Base-by-base conservation (phyloP, 2,113 vertebrate species). In the Tonatia bakeri region DNA sequence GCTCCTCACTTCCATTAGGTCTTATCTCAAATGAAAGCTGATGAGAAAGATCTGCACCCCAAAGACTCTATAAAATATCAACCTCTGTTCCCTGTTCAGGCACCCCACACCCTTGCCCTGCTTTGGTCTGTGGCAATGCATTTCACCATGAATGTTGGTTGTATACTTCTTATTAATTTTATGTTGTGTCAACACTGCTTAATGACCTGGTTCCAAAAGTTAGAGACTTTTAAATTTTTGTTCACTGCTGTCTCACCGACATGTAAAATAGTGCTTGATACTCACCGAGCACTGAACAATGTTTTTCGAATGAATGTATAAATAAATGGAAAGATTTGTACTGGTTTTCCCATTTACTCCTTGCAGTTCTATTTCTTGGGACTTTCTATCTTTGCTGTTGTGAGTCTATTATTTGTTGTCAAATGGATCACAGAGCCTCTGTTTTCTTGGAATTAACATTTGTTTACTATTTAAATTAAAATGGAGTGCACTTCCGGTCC, bases 391-490 rank as follows among this genome's bases (percentile, higher is more conserved):
- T 59, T 20, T 52, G 54, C 40, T 43, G 14, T 38, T 28, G 2
- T 28, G 75, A 33, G 33, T 61, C 17, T 67, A 36, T 65, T 84
- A 5, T 65, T 84, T 87, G 26, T 43, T 50, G 10, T 2, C 12
- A 72, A 83, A 40, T 93, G 19, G 33, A 10, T 0, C 69, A 33
- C 16, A 47, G 3, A 65, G 65, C 0, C 13, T 77, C 26, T 64
- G 15, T 19, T 16, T 83, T 77, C 26, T 40, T 79, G 28, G 50
- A 50, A 38, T 43, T 11, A 61, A 38, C 15, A 1, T 94, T 94
- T 84, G n/a, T 88, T 73, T 43, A 59, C 43, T 43, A 50, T 38
- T 77, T 52, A 40, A 79, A 33, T 70, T 50, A 69, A 91, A 83
- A 45, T 3, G 4, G 17, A 36, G 11, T 67, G 5, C 9, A 73